These are phyloP conservation scores for Rhopalosiphum padi DNA, from an alignment of 1,140 invertebrate species.

Conservation along the genomic window DNA sequence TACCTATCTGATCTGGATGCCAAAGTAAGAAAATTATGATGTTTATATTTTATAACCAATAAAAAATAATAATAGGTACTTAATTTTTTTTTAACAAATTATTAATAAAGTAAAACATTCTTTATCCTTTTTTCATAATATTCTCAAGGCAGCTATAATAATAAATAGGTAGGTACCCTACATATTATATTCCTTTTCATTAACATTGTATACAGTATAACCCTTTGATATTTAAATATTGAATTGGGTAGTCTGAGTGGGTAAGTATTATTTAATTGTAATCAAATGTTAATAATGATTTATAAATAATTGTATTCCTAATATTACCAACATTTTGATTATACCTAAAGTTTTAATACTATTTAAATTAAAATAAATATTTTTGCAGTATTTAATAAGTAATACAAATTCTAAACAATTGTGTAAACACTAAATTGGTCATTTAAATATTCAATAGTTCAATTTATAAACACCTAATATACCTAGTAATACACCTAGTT, in stretches of 20 bases:
- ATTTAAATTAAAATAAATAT: neutral
- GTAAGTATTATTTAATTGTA: neutral
- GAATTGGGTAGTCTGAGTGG: neutral
- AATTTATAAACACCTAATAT: neutral
- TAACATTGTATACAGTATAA: no score
- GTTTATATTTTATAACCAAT: neutral
- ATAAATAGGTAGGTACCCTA: neutral
- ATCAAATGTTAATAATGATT: neutral
- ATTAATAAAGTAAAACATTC: neutral
- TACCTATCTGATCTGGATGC: neutral
- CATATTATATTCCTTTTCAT: neutral
- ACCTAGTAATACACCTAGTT: neutral
- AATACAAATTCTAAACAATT: neutral
- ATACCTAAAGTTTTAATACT: neutral
- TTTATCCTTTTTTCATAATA: neutral
- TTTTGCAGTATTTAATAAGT: neutral
- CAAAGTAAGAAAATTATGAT: slow-evolving; percentile 34
- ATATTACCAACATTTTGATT: neutral
- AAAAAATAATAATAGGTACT: neutral
- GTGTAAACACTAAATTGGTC: slow-evolving; percentile 4
- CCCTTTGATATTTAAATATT: neutral
- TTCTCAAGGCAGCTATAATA: neutral
- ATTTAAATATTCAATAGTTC: neutral
- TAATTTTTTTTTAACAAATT: neutral
- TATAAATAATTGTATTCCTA: neutral